Conservation (phyloP, 1,140 invertebrate species). For the Delia radicum region DNA sequence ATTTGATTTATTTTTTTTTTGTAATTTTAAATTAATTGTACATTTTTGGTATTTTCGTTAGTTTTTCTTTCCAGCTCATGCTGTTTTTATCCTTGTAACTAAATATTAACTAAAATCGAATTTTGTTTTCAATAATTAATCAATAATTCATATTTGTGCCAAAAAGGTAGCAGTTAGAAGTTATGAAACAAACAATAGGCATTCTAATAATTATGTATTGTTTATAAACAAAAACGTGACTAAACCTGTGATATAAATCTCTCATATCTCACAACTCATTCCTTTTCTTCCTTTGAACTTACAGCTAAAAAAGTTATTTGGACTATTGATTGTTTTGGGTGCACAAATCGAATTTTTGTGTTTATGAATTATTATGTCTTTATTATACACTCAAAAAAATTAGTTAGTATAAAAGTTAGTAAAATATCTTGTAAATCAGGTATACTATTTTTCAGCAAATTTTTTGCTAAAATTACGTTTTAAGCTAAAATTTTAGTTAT, state of each 20-base stretch:
- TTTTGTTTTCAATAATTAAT: neutral
- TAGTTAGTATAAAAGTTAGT: too few relatives aligned
- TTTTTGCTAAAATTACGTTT: too few relatives aligned
- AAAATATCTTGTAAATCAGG: too few relatives aligned
- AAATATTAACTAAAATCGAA: neutral
- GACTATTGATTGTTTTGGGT: too few relatives aligned
- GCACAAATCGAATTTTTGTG: too few relatives aligned
- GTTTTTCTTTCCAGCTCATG: constrained; percentile 9
- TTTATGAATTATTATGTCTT: too few relatives aligned
- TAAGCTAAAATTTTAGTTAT: too few relatives aligned
- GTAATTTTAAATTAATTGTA: neutral
- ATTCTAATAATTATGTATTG: neutral
- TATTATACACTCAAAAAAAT: too few relatives aligned
- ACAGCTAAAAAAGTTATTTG: too few relatives aligned
- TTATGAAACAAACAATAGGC: neutral
- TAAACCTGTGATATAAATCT: neutral
- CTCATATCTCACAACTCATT: too few relatives aligned
- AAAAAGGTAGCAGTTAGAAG: neutral
- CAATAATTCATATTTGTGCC: neutral
- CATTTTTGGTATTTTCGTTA: constrained; percentile 5
- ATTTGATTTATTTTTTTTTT: neutral
- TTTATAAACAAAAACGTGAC: neutral
- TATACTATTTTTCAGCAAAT: too few relatives aligned
- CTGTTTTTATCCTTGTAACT: neutral
- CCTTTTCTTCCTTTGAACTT: too few relatives aligned